Evolutionary conservation across 2,113 vertebrate genomes (phyloP).

Genomic region (Merops nubicus): DNA sequence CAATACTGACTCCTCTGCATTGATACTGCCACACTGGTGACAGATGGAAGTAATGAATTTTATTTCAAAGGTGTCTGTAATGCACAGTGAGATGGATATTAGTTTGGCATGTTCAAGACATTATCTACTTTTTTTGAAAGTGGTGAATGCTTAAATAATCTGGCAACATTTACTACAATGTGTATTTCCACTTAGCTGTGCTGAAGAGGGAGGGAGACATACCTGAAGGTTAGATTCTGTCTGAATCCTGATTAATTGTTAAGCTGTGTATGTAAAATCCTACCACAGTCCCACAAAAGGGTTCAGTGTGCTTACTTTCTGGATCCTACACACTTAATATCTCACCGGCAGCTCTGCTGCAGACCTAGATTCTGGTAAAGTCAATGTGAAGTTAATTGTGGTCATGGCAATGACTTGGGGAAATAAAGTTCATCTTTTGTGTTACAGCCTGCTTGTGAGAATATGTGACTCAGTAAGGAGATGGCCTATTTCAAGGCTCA

Average conservation of each 20-base stretch:
- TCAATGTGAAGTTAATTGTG: background rate
- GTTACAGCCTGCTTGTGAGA: background rate
- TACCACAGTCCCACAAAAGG: background rate
- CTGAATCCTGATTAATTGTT: background rate
- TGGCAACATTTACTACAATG: background rate
- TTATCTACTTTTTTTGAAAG: background rate
- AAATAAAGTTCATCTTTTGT: background rate
- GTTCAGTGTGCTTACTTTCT: background rate
- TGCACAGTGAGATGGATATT: background rate
- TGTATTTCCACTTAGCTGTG: background rate
- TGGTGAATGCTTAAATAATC: background rate
- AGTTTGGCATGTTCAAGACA: background rate
- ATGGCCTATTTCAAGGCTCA: background rate
- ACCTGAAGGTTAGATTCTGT: background rate
- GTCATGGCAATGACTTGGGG: background rate
- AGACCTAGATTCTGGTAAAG: background rate
- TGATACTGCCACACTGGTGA: background rate
- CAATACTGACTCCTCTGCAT: background rate
- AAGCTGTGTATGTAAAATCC: background rate
- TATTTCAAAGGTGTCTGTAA: background rate
- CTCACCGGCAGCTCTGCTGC: background rate
- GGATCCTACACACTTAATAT: background rate
- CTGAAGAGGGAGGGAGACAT: background rate
- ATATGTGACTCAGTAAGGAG: background rate
- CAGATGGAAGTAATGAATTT: background rate